phyloP scores from a whole-genome alignment of 2,888 invertebrate species.

The Clunio marinus region DNA sequence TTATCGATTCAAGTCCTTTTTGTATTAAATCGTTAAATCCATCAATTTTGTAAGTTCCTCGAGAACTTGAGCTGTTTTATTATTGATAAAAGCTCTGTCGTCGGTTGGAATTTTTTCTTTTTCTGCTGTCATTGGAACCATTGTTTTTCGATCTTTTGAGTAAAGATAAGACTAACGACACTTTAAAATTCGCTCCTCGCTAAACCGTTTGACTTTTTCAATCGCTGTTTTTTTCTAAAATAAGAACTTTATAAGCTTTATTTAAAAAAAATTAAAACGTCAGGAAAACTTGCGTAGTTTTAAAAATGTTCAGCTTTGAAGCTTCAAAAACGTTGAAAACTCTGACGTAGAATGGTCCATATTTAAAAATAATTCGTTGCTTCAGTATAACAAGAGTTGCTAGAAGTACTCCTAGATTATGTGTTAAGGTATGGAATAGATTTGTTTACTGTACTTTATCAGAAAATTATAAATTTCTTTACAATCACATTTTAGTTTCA shows the following conservation, averaged over 20 bases:
- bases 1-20: slow-evolving; percentile 47
- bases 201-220: too few species aligned
- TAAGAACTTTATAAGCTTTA: too few species aligned
- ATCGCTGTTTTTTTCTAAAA: too few species aligned
- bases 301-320: too few species aligned
- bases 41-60: slow-evolving; percentile 44
- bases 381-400: background rate
- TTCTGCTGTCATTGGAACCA: slow-evolving; percentile 44
- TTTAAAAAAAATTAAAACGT: too few species aligned
- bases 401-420: background rate
- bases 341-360: too few species aligned
- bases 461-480: background rate
- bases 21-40: slow-evolving; percentile 44
- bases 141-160: slow-evolving; percentile 29
- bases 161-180: too few species aligned
- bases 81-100: slow-evolving; percentile 48
- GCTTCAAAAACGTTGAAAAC: too few species aligned
- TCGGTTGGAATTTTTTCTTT: slow-evolving; percentile 45
- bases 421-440: background rate
- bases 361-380: slow-evolving; percentile 14
- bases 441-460: background rate
- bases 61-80: slow-evolving; percentile 44
- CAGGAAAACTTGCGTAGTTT: too few species aligned
- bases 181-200: too few species aligned
- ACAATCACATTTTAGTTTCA: slow-evolving; percentile 5